Conservation (phyloP, 2,888 invertebrate species). For the Leptopilina drosophilae region DNA sequence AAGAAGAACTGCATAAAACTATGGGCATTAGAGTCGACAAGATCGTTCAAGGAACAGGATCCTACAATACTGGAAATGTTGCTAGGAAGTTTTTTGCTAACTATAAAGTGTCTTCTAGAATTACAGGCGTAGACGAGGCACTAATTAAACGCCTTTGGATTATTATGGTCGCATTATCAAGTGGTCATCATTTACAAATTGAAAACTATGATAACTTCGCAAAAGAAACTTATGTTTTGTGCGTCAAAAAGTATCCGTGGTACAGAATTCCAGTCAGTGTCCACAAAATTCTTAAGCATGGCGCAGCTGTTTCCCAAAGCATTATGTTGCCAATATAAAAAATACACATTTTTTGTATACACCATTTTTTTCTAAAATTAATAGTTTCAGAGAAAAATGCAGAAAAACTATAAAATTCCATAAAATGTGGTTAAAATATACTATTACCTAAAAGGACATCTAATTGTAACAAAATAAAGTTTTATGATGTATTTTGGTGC, state of each 20-base stretch:
- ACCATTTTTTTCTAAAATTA: too few species aligned
- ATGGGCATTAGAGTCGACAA: slow-evolving; percentile 44
- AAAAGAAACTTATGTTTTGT: slow-evolving; percentile 16
- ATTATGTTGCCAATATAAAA: slow-evolving; percentile 52
- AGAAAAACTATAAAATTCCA: too few species aligned
- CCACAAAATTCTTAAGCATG: slow-evolving; percentile 42
- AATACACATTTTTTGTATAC: too few species aligned
- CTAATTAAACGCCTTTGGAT: slow-evolving; percentile 10
- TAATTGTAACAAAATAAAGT: too few species aligned
- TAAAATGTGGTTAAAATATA: too few species aligned
- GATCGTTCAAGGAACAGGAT: slow-evolving; percentile 44
- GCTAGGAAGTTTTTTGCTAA: slow-evolving; percentile 40
- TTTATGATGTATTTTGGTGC: too few species aligned
- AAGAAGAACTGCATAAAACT: neutral
- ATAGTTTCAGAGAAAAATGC: too few species aligned
- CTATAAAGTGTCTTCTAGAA: neutral
- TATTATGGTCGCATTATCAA: slow-evolving; percentile 38
- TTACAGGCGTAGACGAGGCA: neutral
- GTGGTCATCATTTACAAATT: slow-evolving; percentile 30
- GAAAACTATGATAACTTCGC: slow-evolving; percentile 22
- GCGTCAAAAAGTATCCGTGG: slow-evolving; percentile 27
- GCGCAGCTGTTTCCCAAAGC: neutral
- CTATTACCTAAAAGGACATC: too few species aligned
- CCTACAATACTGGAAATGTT: slow-evolving; percentile 44
- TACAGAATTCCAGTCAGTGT: slow-evolving; percentile 35